Conservation (phyloP, 2,888 invertebrate genomes). For the Belgica antarctica region DNA sequence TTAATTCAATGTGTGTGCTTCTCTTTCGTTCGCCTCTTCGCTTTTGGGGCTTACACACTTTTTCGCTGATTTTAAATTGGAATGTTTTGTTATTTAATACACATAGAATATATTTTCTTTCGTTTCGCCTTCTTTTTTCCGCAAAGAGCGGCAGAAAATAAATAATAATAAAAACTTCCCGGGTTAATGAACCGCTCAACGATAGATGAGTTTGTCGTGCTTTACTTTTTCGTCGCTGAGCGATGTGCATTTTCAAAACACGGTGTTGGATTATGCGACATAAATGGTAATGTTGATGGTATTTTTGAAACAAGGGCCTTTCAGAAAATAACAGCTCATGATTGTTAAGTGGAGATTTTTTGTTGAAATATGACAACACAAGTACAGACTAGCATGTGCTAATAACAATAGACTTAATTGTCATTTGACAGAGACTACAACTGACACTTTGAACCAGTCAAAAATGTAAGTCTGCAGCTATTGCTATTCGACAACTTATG, state of each 20-base stretch:
- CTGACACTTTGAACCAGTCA: no score
- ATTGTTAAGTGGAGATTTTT: no score
- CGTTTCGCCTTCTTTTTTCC: not conserved
- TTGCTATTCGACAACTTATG: no score
- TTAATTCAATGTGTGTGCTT: not conserved
- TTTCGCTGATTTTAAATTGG: constrained; percentile 6
- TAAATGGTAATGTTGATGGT: no score
- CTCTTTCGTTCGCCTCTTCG: not conserved
- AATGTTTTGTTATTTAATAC: not conserved
- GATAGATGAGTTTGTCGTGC: constrained; percentile 40
- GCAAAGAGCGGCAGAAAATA: constrained; percentile 13
- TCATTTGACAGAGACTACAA: no score
- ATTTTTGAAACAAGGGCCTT: no score
- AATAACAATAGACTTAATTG: no score
- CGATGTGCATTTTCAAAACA: constrained; percentile 12
- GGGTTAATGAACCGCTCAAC: constrained; percentile 33
- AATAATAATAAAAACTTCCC: constrained; percentile 40
- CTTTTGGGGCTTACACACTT: not conserved
- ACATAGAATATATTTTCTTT: not conserved
- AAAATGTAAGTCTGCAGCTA: no score
- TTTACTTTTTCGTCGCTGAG: constrained; percentile 27
- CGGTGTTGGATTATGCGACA: not conserved
- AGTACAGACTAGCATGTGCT: no score
- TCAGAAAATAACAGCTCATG: no score
- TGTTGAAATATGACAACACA: no score